Conservation (phyloP, 1,140 invertebrate species). For the Muscidifurax raptorellus region DNA sequence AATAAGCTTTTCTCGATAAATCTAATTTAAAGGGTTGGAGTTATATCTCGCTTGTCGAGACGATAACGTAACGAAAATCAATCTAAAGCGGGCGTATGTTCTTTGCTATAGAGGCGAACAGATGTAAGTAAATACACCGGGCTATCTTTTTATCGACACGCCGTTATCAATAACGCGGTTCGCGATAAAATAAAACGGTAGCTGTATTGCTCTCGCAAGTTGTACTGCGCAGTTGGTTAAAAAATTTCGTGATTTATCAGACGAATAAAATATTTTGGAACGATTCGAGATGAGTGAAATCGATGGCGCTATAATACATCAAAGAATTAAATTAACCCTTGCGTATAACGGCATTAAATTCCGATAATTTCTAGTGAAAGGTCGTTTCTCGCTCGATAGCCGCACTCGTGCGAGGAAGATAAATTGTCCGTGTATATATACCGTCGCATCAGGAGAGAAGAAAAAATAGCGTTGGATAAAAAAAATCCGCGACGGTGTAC, state of each 20-base stretch:
- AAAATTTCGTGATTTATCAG: not conserved
- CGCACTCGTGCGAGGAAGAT: not conserved
- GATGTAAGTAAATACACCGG: not conserved
- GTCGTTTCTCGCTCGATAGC: not conserved
- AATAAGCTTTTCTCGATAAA: not conserved
- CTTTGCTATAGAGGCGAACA: not conserved
- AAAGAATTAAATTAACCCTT: conserved; percentile 17
- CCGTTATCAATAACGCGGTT: too few relatives aligned
- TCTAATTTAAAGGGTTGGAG: not conserved
- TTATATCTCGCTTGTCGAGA: conserved; percentile 1
- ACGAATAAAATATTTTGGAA: not conserved
- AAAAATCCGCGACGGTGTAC: not conserved
- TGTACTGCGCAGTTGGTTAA: not conserved
- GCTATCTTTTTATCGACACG: not conserved
- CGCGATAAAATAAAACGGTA: not conserved
- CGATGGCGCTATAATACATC: not conserved
- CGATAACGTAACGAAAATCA: not conserved
- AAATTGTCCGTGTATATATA: not conserved
- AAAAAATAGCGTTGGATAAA: not conserved
- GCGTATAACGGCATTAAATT: not conserved
- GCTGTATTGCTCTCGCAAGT: too few relatives aligned
- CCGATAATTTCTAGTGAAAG: not conserved
- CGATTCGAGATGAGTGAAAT: not conserved
- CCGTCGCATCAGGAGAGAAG: not conserved
- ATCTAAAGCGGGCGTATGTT: not conserved